Base-by-base conservation (phyloP, 2,797 vertebrate genomes). In the Hozukius guyotensis region DNA sequence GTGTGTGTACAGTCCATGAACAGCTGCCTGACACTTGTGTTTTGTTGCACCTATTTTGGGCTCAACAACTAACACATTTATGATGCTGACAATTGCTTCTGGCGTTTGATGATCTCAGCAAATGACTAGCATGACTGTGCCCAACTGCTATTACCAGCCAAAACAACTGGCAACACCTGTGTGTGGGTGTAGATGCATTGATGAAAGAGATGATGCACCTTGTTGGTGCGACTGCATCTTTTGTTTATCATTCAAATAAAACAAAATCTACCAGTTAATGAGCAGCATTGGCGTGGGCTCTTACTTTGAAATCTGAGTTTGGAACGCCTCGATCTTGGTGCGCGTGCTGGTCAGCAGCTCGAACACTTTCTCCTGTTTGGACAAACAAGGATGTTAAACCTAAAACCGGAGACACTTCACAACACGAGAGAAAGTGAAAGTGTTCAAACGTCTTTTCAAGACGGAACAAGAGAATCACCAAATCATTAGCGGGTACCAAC, bases 261-360 rank as follows among this genome's bases (percentile, higher is more conserved):
- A 7, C 1, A 22, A 52, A 38, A 14, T 25, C n/a, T 1, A 52
- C 11, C 6, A 24, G 6, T 38, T 38, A 31, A 38, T 5, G 3
- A 4, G 22, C 53, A 42, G 49, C 5, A 1, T 1, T 1, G 65
- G 4, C 74, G 14, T 52, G 14, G 53, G 24, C 42, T 77, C 96
- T 96, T 93, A 98, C 97, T 98, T 98, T 76, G 96, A 95, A 80
- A 98, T 96, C 79, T 97, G 97, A 38, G 97, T 97, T 83, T 98
- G 97, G 88, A 97, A 97, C 18, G 89, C 96, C 88, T 98, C 97
- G 6, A 98, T 93, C 90, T 97, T 98, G 22, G 97, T 97, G 83
- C 97, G 97, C 14, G 96, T 95, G 81, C 83, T 94, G 22, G 97
- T 98, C 94, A 98, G 93, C 85, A 97, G 88, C 85, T 98, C 97